Conservation (phyloP, 2,797 vertebrate species). For the Dryobates pubescens region DNA sequence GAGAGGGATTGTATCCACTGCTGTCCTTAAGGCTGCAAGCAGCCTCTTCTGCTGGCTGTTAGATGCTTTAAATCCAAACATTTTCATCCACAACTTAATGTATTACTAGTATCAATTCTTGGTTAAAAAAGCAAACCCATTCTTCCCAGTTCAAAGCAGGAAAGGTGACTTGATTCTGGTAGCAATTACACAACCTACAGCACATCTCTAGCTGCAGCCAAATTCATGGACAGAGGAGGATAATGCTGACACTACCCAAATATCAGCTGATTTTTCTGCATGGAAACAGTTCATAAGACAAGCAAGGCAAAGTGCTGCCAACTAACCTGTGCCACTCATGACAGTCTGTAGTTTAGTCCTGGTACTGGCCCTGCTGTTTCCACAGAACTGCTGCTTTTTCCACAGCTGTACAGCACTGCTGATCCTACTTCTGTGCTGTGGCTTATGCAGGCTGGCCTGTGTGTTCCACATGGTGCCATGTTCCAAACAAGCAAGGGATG, state of each 20-base stretch:
- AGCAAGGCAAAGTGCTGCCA: not conserved
- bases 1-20: not conserved
- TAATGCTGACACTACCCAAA: not conserved
- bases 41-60: not conserved
- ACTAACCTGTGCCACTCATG: slow-evolving; percentile 25
- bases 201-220: not conserved
- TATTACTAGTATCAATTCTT: not conserved
- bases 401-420: not conserved
- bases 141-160: not conserved
- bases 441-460: not conserved
- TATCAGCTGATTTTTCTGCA: not conserved
- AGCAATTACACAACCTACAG: not conserved
- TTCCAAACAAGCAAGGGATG: not conserved
- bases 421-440: not conserved
- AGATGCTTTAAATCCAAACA: not conserved
- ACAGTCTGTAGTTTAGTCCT: slow-evolving; percentile 2
- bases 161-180: not conserved
- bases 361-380: not conserved
- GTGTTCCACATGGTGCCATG: not conserved
- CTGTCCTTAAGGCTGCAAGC: not conserved
- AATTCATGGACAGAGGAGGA: not conserved
- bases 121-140: not conserved
- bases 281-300: not conserved
- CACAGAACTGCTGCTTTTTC: slow-evolving; percentile 2
- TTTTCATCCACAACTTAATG: too few species aligned